Evolutionary conservation across 2,113 vertebrate genomes (phyloP), one percentile per base, ranked within the genome.

Genomic region (Thamnaconus septentrionalis): DNA sequence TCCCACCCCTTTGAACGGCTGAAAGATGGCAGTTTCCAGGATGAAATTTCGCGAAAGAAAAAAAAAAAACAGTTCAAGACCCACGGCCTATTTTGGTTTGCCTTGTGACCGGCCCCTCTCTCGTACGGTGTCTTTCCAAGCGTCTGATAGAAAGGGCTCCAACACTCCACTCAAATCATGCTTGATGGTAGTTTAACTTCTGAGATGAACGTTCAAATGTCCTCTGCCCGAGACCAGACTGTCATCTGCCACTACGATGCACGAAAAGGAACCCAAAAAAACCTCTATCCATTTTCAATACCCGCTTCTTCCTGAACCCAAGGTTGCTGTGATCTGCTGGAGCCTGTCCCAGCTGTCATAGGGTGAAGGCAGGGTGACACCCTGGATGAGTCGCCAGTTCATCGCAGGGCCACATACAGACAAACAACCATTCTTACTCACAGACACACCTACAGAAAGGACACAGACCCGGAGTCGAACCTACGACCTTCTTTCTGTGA

Each of bases 11-110:
- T 79, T 79, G 56, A 72, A 39, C 0, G 40, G 53, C 74, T 60
- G 48, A 75, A 79, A 76, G 71, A 64, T 44, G 63, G 66, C 51
- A 44, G 43, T 78, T 71, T 75, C 41, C 56, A 49, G 56, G 42
- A 64, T 67, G 50, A 68, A 41, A 31, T 70, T 66, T 55, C 64
- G 55, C 74, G 54, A 75, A 31, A 31, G 18, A 31, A 31, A 31
- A 31, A 31, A 31, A 31, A 31, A 31, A 31, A 31, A 31, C 71
- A 58, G 61, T 67, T 71, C 60, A 12, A 55, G 75, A 69, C 75
- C 51, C 51, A 56, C 62, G 64, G 54, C 42, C 18, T 31, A 44
- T 61, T 78, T 79, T 59, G 31, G n/a, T 65, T 63, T 7, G 60
- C 48, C 65, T 58, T 73, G 73, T 75, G 64, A 67, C 61, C 61